Evolutionary conservation across 2,888 invertebrate genomes (phyloP).

Genomic region (Lithophane leautieri): DNA sequence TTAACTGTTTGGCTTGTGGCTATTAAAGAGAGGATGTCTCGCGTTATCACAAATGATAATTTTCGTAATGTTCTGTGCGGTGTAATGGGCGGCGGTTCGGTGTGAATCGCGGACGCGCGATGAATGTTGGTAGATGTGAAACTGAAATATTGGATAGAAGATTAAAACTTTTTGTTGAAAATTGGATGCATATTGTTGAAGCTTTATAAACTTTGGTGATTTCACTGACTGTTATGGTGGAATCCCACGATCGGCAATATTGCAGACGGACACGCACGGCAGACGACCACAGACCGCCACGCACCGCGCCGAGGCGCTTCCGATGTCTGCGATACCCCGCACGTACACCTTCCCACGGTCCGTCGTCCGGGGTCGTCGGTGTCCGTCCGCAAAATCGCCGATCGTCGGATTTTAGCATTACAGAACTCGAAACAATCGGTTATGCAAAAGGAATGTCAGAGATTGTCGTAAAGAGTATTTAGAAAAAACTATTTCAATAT

Average conservation of each 20-base stretch:
- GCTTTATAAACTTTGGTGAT: constrained; percentile 3
- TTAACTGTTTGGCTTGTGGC: constrained; percentile 80
- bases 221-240: constrained; percentile 12
- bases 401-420: too few relatives aligned
- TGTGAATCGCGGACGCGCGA: constrained; percentile 55
- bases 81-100: constrained; percentile 57
- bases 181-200: constrained; percentile 42
- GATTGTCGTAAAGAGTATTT: background rate
- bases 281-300: too few relatives aligned
- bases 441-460: background rate
- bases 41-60: constrained; percentile 72
- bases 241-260: too few relatives aligned
- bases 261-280: too few relatives aligned
- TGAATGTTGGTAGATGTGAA: constrained; percentile 59
- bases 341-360: too few relatives aligned
- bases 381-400: too few relatives aligned
- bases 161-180: constrained; percentile 58
- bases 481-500: background rate
- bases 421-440: background rate
- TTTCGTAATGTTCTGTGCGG: constrained; percentile 65
- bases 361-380: too few relatives aligned
- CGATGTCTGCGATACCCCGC: too few relatives aligned
- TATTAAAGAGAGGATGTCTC: constrained; percentile 71
- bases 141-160: constrained; percentile 64
- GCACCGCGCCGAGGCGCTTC: too few relatives aligned